Conservation (phyloP, 2,888 invertebrate genomes). For the Andrena hattorfiana region DNA sequence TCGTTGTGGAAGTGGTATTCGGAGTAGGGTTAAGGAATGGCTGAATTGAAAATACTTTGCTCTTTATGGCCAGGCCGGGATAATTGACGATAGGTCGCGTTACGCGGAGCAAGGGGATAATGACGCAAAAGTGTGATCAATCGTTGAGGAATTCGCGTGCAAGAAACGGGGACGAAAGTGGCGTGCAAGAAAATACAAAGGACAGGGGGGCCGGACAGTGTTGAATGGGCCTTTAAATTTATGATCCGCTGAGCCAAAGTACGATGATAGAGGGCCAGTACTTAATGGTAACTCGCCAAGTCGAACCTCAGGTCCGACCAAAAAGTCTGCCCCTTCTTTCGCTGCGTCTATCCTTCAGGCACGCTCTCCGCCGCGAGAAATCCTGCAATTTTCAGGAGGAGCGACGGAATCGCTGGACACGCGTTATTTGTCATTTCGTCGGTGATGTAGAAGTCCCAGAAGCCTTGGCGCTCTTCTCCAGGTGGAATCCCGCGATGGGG, state of each 20-base stretch:
- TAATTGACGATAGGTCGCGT: background rate
- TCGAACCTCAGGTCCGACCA: constrained; percentile 43
- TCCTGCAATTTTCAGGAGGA: constrained; percentile 43
- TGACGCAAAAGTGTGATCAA: constrained; percentile 14
- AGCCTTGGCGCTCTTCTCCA: constrained; percentile 41
- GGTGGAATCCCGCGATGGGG: constrained; percentile 59
- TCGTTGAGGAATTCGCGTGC: constrained; percentile 4
- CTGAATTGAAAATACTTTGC: background rate
- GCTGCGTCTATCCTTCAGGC: constrained; percentile 26
- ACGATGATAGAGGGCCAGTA: constrained; percentile 70
- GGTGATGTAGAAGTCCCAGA: constrained; percentile 65
- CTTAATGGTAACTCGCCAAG: constrained; percentile 58
- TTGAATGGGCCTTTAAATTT: constrained; percentile 70
- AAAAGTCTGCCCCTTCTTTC: constrained; percentile 51
- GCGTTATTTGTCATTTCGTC: constrained; percentile 71
- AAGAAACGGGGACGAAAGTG: background rate
- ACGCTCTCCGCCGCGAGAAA: constrained; percentile 10
- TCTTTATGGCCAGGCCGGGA: background rate
- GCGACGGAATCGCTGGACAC: constrained; percentile 42
- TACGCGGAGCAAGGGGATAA: background rate
- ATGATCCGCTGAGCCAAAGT: constrained; percentile 72
- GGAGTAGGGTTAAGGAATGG: background rate
- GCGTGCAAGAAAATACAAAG: constrained; percentile 36
- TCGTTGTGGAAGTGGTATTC: background rate
- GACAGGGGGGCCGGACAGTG: constrained; percentile 25